These are phyloP conservation scores for Caenorhabditis sp. DNA, from an alignment of 2,888 invertebrate species.

Conservation along the genomic window DNA sequence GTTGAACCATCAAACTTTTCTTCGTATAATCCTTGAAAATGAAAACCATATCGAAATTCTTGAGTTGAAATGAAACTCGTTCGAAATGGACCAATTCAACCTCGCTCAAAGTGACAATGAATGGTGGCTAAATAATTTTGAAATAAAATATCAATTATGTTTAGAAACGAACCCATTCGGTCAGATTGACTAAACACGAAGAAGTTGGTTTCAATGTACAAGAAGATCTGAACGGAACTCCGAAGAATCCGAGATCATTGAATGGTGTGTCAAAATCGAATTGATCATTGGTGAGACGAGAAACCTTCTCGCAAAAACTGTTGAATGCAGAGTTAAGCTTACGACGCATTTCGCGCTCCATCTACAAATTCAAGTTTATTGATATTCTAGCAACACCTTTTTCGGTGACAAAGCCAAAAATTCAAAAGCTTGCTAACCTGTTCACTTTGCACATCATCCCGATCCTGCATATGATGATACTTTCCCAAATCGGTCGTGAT, in stretches of 20 bases:
- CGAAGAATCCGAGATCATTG: slow-evolving; percentile 95
- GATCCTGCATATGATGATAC: slow-evolving; percentile 99
- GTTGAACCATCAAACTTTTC: slow-evolving; percentile 94
- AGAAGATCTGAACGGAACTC: slow-evolving; percentile 85
- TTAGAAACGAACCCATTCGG: slow-evolving; percentile 80
- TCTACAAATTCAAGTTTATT: slow-evolving; percentile 72
- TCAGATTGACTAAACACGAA: slow-evolving; percentile 93
- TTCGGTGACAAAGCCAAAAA: not conserved
- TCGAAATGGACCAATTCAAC: slow-evolving; percentile 98
- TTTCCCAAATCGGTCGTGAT: slow-evolving; percentile 99
- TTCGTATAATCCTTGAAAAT: slow-evolving; percentile 96
- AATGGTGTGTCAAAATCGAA: slow-evolving; percentile 99
- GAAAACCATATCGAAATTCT: slow-evolving; percentile 99
- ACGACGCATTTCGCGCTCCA: slow-evolving; percentile 92
- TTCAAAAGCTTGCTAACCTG: slow-evolving; percentile 74
- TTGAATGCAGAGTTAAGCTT: slow-evolving; percentile 97
- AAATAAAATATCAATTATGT: not conserved
- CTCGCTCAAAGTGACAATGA: slow-evolving; percentile 90
- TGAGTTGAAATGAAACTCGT: slow-evolving; percentile 95
- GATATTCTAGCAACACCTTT: slow-evolving; percentile 43
- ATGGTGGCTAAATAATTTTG: slow-evolving; percentile 80
- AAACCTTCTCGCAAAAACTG: slow-evolving; percentile 92
- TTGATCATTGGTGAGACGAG: slow-evolving; percentile 91
- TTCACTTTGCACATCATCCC: slow-evolving; percentile 97
- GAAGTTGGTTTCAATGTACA: slow-evolving; percentile 87